Evolutionary conservation across 2,113 vertebrate genomes (phyloP).

Genomic region (Oreochromis aureus): DNA sequence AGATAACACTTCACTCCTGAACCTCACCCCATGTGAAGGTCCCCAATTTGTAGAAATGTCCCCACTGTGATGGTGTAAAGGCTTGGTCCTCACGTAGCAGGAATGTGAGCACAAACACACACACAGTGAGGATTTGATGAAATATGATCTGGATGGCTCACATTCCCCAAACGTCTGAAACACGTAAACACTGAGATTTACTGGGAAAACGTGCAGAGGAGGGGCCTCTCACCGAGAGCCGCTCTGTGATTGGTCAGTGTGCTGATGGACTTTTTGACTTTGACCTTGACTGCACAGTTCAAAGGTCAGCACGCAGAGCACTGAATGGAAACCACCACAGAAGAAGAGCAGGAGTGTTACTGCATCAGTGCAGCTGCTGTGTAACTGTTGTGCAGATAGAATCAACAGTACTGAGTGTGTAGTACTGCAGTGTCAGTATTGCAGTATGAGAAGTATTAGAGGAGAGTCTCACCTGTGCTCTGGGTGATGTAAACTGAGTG

Average conservation of each 20-base stretch:
- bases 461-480: constrained; percentile 30
- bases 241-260: neutral
- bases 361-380: neutral
- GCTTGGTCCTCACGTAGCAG: neutral
- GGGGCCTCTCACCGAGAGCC: neutral
- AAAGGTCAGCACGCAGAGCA: neutral
- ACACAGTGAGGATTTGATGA: neutral
- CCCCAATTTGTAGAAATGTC: fast-evolving
- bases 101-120: neutral
- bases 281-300: neutral
- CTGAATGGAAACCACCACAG: neutral
- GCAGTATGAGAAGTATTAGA: neutral
- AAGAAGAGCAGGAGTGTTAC: neutral
- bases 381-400: neutral
- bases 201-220: neutral
- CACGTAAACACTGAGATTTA: constrained; percentile 28
- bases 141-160: constrained; percentile 33
- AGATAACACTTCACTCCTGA: fast-evolving
- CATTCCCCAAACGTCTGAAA: constrained; percentile 16
- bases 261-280: neutral
- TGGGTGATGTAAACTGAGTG: constrained; percentile 5
- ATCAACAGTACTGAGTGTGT: neutral
- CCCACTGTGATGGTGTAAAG: fast-evolving
- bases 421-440: neutral
- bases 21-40: neutral